A percentile compares a stretch with the other conserved stretches of the same genome.
These are phyloP conservation scores for Antigone vipio DNA, from an alignment of 2,113 vertebrate species.

Conservation along the genomic window DNA sequence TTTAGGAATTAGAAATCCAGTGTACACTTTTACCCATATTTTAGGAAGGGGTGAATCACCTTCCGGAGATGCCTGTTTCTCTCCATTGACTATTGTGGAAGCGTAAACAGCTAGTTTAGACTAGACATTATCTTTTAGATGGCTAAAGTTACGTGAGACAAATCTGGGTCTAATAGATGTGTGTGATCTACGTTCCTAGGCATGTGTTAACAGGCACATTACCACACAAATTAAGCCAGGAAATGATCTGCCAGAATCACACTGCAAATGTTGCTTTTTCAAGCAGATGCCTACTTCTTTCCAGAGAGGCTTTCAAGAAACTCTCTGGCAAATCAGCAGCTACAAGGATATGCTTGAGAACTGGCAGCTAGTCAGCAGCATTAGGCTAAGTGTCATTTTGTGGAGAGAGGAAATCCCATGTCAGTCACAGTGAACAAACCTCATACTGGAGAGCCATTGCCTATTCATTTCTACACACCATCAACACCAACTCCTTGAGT, in stretches of 20 bases:
- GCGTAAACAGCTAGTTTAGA: conserved; percentile 39
- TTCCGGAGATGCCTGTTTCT: conserved; percentile 30
- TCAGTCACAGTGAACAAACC: conserved; percentile 33
- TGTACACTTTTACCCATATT: background rate
- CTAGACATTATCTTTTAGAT: conserved; percentile 64
- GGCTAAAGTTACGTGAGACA: conserved; percentile 35
- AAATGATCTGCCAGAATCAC: conserved; percentile 57
- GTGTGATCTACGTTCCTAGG: conserved; percentile 49
- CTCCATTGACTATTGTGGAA: conserved; percentile 53
- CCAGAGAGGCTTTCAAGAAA: conserved; percentile 66
- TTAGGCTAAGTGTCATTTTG: conserved; percentile 50
- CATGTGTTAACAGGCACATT: conserved; percentile 65
- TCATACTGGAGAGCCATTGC: background rate
- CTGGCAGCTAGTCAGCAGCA: conserved; percentile 48
- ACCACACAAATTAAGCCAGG: conserved; percentile 64
- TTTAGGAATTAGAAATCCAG: conserved; percentile 16
- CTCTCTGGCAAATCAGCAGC: conserved; percentile 53
- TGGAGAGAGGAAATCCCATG: conserved; percentile 59
- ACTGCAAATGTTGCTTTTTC: conserved; percentile 55
- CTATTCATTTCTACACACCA: background rate
- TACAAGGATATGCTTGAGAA: conserved; percentile 50
- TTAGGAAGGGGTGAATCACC: conserved; percentile 56
- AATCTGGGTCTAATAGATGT: conserved; percentile 52
- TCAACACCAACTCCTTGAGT: background rate
- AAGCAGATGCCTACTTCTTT: conserved; percentile 67